These are phyloP conservation scores for Euura lappo DNA, from an alignment of 1,140 invertebrate species.

Conservation along the genomic window DNA sequence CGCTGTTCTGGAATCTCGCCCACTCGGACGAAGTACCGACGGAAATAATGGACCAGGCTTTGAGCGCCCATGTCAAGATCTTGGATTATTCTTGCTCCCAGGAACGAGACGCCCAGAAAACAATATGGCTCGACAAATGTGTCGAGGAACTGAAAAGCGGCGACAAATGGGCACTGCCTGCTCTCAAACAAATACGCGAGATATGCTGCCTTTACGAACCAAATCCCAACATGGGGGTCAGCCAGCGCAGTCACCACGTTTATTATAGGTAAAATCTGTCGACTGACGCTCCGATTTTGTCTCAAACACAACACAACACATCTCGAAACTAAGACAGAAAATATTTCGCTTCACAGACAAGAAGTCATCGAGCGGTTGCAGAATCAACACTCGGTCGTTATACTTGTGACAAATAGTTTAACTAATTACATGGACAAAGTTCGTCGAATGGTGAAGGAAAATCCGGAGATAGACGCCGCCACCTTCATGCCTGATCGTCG, in stretches of 20 bases:
- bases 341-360: constrained; percentile 63
- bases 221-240: constrained; percentile 70
- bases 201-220: constrained; percentile 95
- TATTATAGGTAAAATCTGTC: constrained; percentile 65
- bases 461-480: constrained; percentile 80
- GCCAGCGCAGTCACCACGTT: constrained; percentile 68
- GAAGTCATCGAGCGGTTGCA: constrained; percentile 91
- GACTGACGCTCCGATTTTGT: too few species aligned
- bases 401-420: constrained; percentile 92
- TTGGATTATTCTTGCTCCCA: constrained; percentile 97
- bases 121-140: constrained; percentile 93
- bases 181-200: constrained; percentile 94
- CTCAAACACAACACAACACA: too few species aligned
- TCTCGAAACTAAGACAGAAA: too few species aligned
- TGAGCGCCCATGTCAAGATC: constrained; percentile 96
- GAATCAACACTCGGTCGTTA: constrained; percentile 90
- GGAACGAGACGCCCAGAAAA: constrained; percentile 95
- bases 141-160: constrained; percentile 91
- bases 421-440: constrained; percentile 91
- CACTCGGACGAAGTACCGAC: constrained; percentile 95
- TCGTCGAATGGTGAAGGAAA: constrained; percentile 72
- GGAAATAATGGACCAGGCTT: constrained; percentile 97
- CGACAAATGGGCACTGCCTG: constrained; percentile 91
- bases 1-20: constrained; percentile 95
- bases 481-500: constrained; percentile 86